Evolutionary conservation across 2,797 vertebrate species (phyloP).

Genomic region (Halcyon chelicuti): DNA sequence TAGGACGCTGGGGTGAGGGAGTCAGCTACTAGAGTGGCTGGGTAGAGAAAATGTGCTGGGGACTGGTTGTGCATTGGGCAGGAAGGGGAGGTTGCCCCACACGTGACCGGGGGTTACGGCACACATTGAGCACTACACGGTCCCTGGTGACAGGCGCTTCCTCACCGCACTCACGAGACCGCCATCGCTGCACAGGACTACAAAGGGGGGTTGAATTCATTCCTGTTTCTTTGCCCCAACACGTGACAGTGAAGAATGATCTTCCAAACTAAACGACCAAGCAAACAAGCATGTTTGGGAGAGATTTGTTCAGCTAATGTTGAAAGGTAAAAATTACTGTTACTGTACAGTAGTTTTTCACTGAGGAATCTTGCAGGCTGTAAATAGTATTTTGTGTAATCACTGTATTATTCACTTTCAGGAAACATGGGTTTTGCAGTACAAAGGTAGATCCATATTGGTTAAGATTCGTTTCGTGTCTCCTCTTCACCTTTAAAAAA

Average conservation of each 20-base stretch:
- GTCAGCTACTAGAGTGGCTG: neutral
- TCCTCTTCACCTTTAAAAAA: neutral
- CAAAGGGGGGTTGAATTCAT: neutral
- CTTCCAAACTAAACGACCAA: neutral
- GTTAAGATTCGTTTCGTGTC: neutral
- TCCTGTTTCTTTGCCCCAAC: neutral
- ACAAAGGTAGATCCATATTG: neutral
- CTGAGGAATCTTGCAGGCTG: neutral
- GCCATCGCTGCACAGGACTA: neutral
- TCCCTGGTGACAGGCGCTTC: conserved; percentile 11
- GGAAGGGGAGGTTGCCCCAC: conserved; percentile 19
- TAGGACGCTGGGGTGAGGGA: neutral
- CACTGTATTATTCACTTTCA: neutral
- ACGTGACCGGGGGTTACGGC: neutral
- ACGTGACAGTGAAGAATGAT: neutral
- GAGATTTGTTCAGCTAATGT: neutral
- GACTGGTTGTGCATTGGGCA: neutral
- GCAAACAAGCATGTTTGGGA: neutral
- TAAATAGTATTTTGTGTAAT: neutral
- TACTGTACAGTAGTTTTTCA: neutral
- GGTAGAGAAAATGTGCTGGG: neutral
- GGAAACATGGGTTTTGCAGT: neutral
- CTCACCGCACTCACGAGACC: neutral
- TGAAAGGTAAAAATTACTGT: conserved; percentile 4
- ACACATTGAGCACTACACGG: neutral